These are phyloP conservation scores for Phaethon lepturus DNA, from an alignment of 2,113 vertebrate species.

Conservation along the genomic window DNA sequence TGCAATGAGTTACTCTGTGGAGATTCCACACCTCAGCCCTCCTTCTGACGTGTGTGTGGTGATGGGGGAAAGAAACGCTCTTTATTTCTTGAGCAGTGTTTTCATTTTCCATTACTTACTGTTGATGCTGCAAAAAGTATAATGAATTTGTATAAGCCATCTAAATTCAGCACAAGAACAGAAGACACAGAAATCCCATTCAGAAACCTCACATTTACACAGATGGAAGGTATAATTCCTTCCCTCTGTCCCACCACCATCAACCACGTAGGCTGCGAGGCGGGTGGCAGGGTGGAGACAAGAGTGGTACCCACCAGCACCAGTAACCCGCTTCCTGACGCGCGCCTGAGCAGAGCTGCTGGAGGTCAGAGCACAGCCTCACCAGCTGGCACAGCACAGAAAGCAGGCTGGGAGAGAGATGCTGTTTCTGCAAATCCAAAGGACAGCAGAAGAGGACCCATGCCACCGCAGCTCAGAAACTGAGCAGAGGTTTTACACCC, in stretches of 20 bases:
- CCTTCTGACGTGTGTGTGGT: not conserved
- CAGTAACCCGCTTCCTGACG: not conserved
- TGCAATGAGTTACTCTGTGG: not conserved
- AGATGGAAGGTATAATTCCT: not conserved
- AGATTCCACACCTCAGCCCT: not conserved
- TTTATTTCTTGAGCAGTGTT: not conserved
- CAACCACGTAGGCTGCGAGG: not conserved
- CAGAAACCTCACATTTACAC: not conserved
- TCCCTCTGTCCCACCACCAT: not conserved
- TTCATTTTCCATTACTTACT: not conserved
- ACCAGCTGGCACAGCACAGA: not conserved
- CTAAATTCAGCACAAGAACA: not conserved
- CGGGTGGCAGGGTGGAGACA: not conserved
- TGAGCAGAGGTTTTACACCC: not conserved
- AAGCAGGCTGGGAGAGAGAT: not conserved
- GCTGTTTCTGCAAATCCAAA: not conserved
- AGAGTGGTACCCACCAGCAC: not conserved
- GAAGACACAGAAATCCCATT: not conserved
- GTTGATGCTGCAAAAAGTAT: not conserved
- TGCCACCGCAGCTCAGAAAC: not conserved
- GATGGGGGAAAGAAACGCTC: not conserved
- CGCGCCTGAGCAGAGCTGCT: accelerated
- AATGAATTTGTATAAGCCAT: not conserved
- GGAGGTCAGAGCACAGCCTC: not conserved
- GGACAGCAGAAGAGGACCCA: not conserved